Conservation (phyloP, 2,888 invertebrate genomes). For the Globia sparganii region DNA sequence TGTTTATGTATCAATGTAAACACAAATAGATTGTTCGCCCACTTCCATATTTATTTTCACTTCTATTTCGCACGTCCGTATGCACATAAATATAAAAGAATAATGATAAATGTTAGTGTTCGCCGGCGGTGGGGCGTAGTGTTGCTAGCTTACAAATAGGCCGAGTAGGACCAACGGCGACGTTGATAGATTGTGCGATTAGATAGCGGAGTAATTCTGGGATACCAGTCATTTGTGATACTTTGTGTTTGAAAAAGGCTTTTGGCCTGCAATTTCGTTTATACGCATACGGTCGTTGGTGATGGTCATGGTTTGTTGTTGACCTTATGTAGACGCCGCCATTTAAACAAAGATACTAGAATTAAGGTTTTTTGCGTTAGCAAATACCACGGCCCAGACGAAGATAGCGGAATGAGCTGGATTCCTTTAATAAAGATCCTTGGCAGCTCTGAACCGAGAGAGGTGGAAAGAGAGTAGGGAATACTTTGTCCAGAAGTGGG, state of each 20-base stretch:
- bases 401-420: not conserved
- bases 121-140: slow-evolving; percentile 42
- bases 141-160: slow-evolving; percentile 69
- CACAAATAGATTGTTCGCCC: slow-evolving; percentile 26
- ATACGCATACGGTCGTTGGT: slow-evolving; percentile 16
- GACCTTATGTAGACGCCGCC: not conserved
- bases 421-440: not conserved
- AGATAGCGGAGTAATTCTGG: slow-evolving; percentile 66
- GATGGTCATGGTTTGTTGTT: slow-evolving; percentile 6
- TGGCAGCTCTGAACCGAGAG: not conserved
- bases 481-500: not conserved
- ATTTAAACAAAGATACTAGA: not conserved
- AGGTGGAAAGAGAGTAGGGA: not conserved
- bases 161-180: slow-evolving; percentile 67
- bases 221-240: slow-evolving; percentile 62
- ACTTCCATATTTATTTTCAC: slow-evolving; percentile 47
- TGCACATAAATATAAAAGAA: slow-evolving; percentile 72
- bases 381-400: not conserved
- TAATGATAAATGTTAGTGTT: slow-evolving; percentile 73
- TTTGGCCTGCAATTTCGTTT: slow-evolving; percentile 28
- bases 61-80: slow-evolving; percentile 59
- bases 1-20: slow-evolving; percentile 31
- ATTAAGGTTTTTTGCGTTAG: not conserved
- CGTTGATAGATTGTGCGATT: slow-evolving; percentile 76
- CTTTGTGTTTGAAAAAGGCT: slow-evolving; percentile 50